Percentiles rank a stretch among this genome's conserved stretches.
Conservation (phyloP, 2,113 vertebrate species). For the Tilapia sparmanii region DNA sequence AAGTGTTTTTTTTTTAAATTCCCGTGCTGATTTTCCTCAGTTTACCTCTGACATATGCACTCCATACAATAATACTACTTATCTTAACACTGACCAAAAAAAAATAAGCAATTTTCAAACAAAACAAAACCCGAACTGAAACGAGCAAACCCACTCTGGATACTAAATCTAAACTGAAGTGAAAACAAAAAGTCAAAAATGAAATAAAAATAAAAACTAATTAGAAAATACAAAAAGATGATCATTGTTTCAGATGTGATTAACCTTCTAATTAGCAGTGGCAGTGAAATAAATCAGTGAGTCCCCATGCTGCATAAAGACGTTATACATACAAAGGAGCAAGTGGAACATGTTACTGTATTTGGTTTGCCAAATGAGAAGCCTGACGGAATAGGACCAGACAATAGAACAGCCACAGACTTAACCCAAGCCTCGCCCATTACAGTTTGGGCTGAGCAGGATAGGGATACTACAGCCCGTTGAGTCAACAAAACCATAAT, state of each 20-base stretch:
- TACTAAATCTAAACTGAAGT: neutral
- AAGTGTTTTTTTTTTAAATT: neutral
- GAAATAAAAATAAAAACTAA: neutral
- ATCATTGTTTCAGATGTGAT: neutral
- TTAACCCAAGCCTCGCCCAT: neutral
- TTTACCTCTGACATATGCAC: neutral
- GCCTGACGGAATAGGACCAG: neutral
- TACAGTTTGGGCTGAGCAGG: slow-evolving; percentile 16
- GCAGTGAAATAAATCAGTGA: neutral
- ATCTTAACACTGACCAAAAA: neutral
- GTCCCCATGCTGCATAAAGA: neutral
- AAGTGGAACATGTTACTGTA: neutral
- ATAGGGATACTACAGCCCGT: slow-evolving; percentile 14
- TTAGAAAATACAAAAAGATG: neutral
- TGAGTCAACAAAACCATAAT: slow-evolving; percentile 23
- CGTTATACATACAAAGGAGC: neutral
- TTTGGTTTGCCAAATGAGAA: neutral
- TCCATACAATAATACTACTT: neutral
- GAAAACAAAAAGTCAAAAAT: neutral
- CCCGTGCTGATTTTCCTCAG: neutral
- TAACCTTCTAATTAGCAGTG: neutral
- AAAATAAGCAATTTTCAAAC: neutral
- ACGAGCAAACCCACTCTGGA: neutral
- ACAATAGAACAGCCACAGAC: neutral
- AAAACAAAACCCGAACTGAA: neutral